A percentile compares a stretch with the other conserved stretches of the same genome.
phyloP scores from a whole-genome alignment of 2,797 vertebrate species.

The Phataginus tetradactyla region DNA sequence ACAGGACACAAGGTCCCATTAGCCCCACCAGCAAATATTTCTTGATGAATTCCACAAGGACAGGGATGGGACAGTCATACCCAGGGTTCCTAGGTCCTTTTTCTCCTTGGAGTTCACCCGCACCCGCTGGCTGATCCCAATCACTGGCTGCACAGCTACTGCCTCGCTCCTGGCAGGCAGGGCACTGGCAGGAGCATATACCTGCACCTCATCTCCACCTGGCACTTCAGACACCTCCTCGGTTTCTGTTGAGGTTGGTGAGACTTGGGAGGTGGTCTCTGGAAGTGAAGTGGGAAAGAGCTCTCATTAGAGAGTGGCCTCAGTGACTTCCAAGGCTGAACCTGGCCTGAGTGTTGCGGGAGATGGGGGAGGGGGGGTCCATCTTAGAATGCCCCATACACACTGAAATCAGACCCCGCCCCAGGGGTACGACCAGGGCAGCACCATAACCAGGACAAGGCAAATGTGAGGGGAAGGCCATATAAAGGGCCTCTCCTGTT shows the following conservation, averaged over 20 bases:
- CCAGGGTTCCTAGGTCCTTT: conserved; percentile 94
- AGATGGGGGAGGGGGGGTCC: not conserved
- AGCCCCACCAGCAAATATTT: conserved; percentile 24
- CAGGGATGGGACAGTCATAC: conserved; percentile 80
- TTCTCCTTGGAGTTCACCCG: conserved; percentile 92
- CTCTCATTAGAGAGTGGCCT: conserved; percentile 39
- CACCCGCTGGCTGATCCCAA: conserved; percentile 94
- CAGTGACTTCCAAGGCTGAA: not conserved
- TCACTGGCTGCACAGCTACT: conserved; percentile 90
- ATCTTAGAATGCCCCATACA: not conserved
- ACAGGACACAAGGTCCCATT: conserved; percentile 33
- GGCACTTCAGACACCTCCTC: conserved; percentile 61
- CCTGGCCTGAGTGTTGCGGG: not conserved
- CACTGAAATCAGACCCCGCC: not conserved
- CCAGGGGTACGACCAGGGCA: not conserved
- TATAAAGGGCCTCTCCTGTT: not conserved
- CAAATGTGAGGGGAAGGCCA: not conserved
- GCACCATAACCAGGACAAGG: not conserved
- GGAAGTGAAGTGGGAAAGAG: not conserved
- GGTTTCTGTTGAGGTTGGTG: not conserved
- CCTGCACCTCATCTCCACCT: conserved; percentile 59
- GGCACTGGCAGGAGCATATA: conserved; percentile 83
- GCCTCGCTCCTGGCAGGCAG: conserved; percentile 85
- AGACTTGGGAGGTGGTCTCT: conserved; percentile 46
- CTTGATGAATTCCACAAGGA: conserved; percentile 2